Percentiles rank a stretch among this genome's conserved stretches.
Conservation (phyloP, 2,113 vertebrate genomes). For the Aspiorhynchus laticeps region DNA sequence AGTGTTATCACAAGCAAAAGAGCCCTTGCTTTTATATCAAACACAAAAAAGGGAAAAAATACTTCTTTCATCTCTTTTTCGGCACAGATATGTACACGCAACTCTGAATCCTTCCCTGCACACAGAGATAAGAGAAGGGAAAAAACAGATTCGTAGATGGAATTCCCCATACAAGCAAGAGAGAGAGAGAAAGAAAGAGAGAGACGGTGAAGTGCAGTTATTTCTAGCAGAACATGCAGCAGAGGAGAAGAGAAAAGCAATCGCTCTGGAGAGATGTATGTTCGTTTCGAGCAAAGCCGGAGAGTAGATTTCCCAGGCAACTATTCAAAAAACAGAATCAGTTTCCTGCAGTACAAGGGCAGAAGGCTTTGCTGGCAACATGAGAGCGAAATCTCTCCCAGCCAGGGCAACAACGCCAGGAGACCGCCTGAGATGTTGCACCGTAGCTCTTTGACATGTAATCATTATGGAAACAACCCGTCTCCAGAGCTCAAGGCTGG, state of each 20-base stretch:
- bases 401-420: slow-evolving; percentile 24
- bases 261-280: slow-evolving; percentile 42
- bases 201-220: slow-evolving; percentile 39
- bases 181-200: slow-evolving; percentile 45
- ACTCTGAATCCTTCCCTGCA: slow-evolving; percentile 46
- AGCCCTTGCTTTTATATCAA: slow-evolving; percentile 48
- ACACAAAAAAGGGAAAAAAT: slow-evolving; percentile 20
- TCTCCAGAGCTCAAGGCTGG: slow-evolving; percentile 30
- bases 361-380: slow-evolving; percentile 33
- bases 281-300: slow-evolving; percentile 48
- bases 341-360: slow-evolving; percentile 33
- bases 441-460: slow-evolving; percentile 38
- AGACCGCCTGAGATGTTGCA: slow-evolving; percentile 28
- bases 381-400: slow-evolving; percentile 53
- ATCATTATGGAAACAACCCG: slow-evolving; percentile 26
- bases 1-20: slow-evolving; percentile 48
- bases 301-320: slow-evolving; percentile 54
- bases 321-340: slow-evolving; percentile 54
- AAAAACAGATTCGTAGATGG: slow-evolving; percentile 59
- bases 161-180: slow-evolving; percentile 61
- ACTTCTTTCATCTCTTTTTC: slow-evolving; percentile 43
- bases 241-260: slow-evolving; percentile 57
- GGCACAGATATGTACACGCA: slow-evolving; percentile 43
- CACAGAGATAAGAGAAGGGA: slow-evolving; percentile 29
- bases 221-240: slow-evolving; percentile 59